phyloP scores from a whole-genome alignment of 2,797 vertebrate species.

The Lepidocolaptes lacrymiger region DNA sequence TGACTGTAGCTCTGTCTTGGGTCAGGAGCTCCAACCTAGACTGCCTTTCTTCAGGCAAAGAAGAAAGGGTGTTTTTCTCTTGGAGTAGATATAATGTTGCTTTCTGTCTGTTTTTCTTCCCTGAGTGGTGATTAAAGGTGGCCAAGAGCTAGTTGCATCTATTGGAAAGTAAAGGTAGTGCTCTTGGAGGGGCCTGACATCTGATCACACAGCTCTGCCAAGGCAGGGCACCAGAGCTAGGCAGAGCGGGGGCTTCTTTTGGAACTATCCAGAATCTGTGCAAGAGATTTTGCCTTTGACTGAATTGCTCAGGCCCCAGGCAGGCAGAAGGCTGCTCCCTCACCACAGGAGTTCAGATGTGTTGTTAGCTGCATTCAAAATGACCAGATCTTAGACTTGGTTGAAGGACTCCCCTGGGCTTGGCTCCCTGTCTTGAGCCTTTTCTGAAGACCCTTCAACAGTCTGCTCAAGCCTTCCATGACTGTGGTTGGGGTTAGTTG shows the following conservation, averaged over 20 bases:
- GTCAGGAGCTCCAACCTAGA: neutral
- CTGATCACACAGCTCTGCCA: accelerated
- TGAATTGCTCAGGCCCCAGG: neutral
- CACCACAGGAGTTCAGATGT: accelerated
- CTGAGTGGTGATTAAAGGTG: neutral
- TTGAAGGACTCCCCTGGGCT: neutral
- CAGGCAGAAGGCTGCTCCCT: neutral
- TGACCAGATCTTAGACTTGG: neutral
- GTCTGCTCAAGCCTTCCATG: neutral
- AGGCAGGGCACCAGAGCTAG: neutral
- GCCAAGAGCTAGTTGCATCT: neutral
- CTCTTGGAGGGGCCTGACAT: neutral
- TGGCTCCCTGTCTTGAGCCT: neutral
- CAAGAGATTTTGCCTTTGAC: neutral
- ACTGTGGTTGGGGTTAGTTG: neutral
- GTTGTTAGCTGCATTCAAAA: neutral
- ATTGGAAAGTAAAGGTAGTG: neutral
- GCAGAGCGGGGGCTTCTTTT: neutral
- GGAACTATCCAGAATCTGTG: neutral
- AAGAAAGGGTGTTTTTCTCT: neutral
- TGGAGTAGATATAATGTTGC: neutral
- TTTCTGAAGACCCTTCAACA: neutral
- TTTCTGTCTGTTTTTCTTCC: neutral
- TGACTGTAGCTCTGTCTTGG: neutral
- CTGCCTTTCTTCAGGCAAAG: neutral